phyloP scores from a whole-genome alignment of 2,113 vertebrate genomes.

The Lophura nycthemera region DNA sequence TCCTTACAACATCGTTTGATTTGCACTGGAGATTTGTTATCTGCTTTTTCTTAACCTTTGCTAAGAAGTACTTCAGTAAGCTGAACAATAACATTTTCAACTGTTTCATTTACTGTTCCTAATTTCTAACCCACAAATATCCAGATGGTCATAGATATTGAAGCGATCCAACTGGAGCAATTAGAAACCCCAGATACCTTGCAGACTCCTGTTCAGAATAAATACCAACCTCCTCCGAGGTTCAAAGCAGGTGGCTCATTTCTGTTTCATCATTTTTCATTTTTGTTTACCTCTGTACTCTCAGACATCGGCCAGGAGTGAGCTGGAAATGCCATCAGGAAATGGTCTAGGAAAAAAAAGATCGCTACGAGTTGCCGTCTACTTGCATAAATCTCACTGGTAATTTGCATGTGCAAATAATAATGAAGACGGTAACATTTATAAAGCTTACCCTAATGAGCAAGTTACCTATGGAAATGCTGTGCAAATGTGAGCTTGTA shows the following conservation, averaged over 20 bases:
- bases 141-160: background rate
- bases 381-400: rapidly evolving
- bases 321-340: background rate
- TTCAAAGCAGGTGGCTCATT: background rate
- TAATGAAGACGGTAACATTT: rapidly evolving
- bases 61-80: background rate
- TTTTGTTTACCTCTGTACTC: background rate
- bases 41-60: background rate
- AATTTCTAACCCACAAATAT: background rate
- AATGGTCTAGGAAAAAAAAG: background rate
- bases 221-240: background rate
- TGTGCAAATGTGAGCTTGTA: rapidly evolving
- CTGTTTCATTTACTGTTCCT: background rate
- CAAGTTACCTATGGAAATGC: background rate
- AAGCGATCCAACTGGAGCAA: background rate
- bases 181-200: background rate
- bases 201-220: background rate
- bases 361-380: background rate
- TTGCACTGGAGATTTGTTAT: background rate
- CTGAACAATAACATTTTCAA: background rate
- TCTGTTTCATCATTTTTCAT: slow-evolving; percentile 1
- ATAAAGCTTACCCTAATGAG: rapidly evolving
- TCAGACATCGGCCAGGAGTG: background rate
- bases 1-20: rapidly evolving
- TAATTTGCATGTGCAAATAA: background rate